Base-by-base conservation (phyloP, 2,113 vertebrate genomes). In the Chamaetylas fuelleborni region DNA sequence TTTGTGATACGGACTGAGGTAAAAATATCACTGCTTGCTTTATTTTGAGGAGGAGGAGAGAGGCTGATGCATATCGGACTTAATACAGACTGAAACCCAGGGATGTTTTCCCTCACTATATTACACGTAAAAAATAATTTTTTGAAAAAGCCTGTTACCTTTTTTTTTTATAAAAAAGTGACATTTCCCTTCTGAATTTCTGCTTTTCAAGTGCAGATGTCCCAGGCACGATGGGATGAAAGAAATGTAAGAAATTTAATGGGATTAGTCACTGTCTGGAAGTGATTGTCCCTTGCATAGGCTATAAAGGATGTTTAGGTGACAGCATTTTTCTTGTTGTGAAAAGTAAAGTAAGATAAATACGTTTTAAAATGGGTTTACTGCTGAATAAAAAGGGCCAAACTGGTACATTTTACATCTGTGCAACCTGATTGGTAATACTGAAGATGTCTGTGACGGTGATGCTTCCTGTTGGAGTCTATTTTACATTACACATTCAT, bases 31-130 rank as follows among this genome's bases (percentile, higher is more conserved):
- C 34, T 61, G 47, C 45, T 66, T 61, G 29, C 25, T 93, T 79
- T 89, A 64, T 71, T 79, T 77, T 81, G 56, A 70, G 67, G 61
- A 43, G n/a, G 14, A 64, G 42, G 22, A 28, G 50, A 64, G 25
- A 76, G 25, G n/a, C 31, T 83, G 22, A 14, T 70, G 34, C 3
- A 0, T 62, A 47, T 62, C 0, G 0, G 25, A 17, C 29, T 83
- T 0, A 0, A 24, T 78, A 28, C 31, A 58, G 26, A 25, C 51
- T 47, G 38, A 57, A 94, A 66, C 8, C 12, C 19, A 62, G 5
- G 34, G 9, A 36, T 70, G 8, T n/a, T 70, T 24, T 62, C 50
- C 38, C 43, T 73, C 42, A 77, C 9, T 47, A 58, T 72, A 73
- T 93, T 76, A 51, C 65, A 45, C 1, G 6, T 34, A 82, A 61